These are phyloP conservation scores for Carabus problematicus DNA, from an alignment of 2,888 invertebrate species.

Conservation along the genomic window DNA sequence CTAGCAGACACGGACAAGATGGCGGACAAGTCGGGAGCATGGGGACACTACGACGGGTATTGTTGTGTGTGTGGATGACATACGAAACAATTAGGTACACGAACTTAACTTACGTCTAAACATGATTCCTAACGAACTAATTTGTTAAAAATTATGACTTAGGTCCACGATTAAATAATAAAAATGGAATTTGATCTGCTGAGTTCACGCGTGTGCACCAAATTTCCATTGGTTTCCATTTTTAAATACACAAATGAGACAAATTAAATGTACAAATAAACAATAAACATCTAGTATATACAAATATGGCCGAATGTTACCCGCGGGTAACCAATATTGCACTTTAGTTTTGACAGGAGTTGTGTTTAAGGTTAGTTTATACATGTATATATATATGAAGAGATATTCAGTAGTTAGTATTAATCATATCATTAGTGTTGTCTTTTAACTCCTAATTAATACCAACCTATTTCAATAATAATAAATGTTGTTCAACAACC, in stretches of 20 bases:
- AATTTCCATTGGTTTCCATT: too few relatives aligned
- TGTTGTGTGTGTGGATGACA: not conserved
- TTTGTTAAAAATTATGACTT: conserved; percentile 47
- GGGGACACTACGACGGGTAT: not conserved
- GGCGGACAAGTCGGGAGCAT: conserved; percentile 1
- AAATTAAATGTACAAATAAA: not conserved
- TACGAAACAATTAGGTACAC: conserved; percentile 28
- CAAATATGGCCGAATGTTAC: conserved; percentile 31
- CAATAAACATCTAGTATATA: conserved; percentile 22
- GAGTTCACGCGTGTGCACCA: conserved; percentile 38
- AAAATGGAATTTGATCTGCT: conserved; percentile 50
- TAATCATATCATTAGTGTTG: too few relatives aligned
- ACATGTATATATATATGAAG: conserved; percentile 23
- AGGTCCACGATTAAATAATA: conserved; percentile 47
- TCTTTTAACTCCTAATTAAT: too few relatives aligned
- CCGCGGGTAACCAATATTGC: conserved; percentile 37
- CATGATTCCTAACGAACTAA: too few relatives aligned
- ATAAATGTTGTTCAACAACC: too few relatives aligned
- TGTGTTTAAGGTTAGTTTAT: conserved; percentile 15
- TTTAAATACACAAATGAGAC: conserved; percentile 24
- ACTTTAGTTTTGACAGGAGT: conserved; percentile 29
- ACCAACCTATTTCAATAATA: too few relatives aligned
- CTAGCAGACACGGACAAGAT: not conserved
- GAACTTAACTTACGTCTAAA: not conserved
- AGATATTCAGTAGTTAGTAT: too few relatives aligned